Conservation (phyloP, 2,797 vertebrate genomes). For the Phylloscopus collybita region DNA sequence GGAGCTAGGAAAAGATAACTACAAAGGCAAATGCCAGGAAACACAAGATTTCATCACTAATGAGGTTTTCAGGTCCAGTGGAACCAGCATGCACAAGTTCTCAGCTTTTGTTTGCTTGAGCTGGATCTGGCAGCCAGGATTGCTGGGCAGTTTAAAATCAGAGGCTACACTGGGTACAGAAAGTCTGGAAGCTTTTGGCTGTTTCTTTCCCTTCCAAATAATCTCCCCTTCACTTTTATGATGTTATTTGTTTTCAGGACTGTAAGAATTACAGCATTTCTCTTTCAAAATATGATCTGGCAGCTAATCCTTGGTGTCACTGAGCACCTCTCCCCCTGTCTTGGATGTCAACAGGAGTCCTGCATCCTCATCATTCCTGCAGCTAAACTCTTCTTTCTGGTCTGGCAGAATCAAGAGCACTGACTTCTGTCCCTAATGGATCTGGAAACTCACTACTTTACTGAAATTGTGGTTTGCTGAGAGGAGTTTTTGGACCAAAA, state of each 20-base stretch:
- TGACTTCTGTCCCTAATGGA: neutral
- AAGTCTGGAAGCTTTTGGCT: neutral
- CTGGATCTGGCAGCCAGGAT: neutral
- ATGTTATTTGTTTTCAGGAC: neutral
- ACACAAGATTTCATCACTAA: neutral
- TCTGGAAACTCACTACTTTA: neutral
- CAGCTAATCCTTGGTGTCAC: conserved; percentile 4
- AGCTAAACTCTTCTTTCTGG: neutral
- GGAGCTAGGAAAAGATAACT: conserved; percentile 10
- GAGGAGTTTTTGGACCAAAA: neutral
- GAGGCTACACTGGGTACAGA: neutral
- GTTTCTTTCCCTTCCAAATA: conserved; percentile 1
- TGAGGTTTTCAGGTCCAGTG: neutral
- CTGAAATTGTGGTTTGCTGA: neutral
- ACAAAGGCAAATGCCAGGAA: neutral
- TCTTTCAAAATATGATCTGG: conserved; percentile 10
- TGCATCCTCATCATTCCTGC: neutral
- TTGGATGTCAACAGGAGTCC: neutral
- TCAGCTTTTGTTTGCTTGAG: neutral
- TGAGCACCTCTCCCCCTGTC: neutral
- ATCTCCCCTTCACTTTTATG: neutral
- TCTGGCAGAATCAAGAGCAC: neutral
- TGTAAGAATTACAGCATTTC: neutral
- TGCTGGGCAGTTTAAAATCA: neutral
- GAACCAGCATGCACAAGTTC: neutral